These are phyloP conservation scores for Zoanthus solanderi DNA, from an alignment of 92 coral and sea anemone species.

Conservation along the genomic window DNA sequence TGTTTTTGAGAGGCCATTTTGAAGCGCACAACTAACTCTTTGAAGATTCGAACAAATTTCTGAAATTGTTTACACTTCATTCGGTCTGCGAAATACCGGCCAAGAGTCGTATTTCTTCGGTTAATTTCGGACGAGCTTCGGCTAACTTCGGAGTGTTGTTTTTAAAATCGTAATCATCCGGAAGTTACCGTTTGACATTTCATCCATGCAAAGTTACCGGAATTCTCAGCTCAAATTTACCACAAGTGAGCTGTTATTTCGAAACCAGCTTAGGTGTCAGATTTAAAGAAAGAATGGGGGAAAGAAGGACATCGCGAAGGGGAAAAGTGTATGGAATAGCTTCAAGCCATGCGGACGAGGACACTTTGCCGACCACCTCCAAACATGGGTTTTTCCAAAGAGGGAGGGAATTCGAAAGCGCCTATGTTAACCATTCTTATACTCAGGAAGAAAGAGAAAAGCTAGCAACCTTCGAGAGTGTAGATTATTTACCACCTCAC, in stretches of 20 bases:
- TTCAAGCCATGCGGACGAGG: slow-evolving; percentile 94
- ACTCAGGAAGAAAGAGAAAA: slow-evolving; percentile 94
- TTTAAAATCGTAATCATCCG: not conserved
- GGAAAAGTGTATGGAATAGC: slow-evolving; percentile 89
- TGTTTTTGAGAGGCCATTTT: slow-evolving; percentile 45
- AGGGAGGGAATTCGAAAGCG: slow-evolving; percentile 98
- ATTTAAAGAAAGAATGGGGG: slow-evolving; percentile 7
- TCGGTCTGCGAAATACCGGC: not conserved
- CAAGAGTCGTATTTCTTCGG: slow-evolving; percentile 15
- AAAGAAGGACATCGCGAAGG: slow-evolving; percentile 40
- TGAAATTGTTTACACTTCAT: not conserved
- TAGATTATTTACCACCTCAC: slow-evolving; percentile 96
- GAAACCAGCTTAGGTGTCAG: not conserved
- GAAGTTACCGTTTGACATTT: not conserved
- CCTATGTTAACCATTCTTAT: slow-evolving; percentile 92
- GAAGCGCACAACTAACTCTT: not conserved
- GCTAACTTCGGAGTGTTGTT: not conserved
- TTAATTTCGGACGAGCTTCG: slow-evolving; percentile 12
- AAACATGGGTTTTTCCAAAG: slow-evolving; percentile 93
- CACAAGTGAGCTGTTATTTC: not conserved
- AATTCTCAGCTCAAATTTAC: not conserved
- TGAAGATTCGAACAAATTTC: slow-evolving; percentile 12
- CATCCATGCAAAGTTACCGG: not conserved
- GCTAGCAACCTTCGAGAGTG: slow-evolving; percentile 94
- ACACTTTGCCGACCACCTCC: slow-evolving; percentile 77